These are phyloP conservation scores for Diabrotica undecimpunctata DNA, from an alignment of 1,140 invertebrate genomes.

Conservation along the genomic window DNA sequence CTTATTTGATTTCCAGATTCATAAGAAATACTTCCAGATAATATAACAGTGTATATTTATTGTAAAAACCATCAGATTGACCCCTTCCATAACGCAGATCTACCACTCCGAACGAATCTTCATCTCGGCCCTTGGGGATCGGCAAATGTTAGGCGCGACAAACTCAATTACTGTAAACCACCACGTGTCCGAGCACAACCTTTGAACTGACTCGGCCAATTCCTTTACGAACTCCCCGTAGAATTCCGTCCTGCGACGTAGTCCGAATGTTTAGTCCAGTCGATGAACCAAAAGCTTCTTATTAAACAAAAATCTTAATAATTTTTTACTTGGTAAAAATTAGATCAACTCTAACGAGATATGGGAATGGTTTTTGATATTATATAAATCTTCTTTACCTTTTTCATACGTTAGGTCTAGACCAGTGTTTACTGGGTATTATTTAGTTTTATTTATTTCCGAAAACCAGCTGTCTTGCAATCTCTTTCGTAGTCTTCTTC, in stretches of 20 bases:
- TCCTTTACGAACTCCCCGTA: constrained; percentile 19
- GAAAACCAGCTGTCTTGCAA: too few species aligned
- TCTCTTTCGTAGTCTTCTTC: too few species aligned
- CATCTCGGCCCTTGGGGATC: constrained; percentile 29
- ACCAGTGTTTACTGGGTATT: too few species aligned
- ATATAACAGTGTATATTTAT: too few species aligned
- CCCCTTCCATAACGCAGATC: background rate
- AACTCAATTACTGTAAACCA: constrained; percentile 45
- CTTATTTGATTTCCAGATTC: too few species aligned
- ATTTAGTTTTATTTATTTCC: too few species aligned
- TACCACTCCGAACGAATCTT: background rate
- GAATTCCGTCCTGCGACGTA: constrained; percentile 16
- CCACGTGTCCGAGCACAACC: constrained; percentile 38
- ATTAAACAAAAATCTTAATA: background rate
- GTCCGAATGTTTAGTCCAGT: background rate
- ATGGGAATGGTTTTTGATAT: too few species aligned
- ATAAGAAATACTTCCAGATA: too few species aligned
- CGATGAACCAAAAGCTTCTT: too few species aligned
- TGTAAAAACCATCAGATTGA: too few species aligned
- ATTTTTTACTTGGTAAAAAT: constrained; percentile 10
- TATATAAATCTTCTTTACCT: too few species aligned
- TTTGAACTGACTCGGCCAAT: constrained; percentile 35
- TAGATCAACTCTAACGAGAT: background rate
- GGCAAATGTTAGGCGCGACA: constrained; percentile 37
- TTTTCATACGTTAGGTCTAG: too few species aligned